Evolutionary conservation across 2,888 invertebrate genomes (phyloP), one percentile per base, ranked within the genome.

Genomic region (Dryococelus australis): DNA sequence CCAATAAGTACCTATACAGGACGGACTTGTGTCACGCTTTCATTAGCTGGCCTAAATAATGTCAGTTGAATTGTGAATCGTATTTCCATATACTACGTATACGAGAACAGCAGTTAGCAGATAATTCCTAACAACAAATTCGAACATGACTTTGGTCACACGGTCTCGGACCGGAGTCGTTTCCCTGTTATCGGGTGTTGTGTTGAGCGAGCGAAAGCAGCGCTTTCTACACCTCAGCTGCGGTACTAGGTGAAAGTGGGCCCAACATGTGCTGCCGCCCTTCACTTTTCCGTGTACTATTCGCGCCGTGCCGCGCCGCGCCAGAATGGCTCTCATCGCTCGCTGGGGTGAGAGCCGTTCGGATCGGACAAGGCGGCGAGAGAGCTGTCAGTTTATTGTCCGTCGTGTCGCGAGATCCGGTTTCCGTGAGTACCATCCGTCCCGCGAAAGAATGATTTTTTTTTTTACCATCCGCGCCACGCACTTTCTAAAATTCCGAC

Each of bases 221-320:
- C 43, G 85, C 85, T 53, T 35, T 26, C 85, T 85, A 85, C 27
- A 8, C 28, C 10, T 2, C 65, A 65, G n/a, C 65, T 65, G 65
- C 65, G 20, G n/a, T 65, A 65, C 65, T 65, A n/a, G 20, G 65
- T n/a, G n/a, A 65, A n/a, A 20, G 65, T 3, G 65, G 24, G n/a
- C 65, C 24, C 13, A 16, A 65, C 65, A 65, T 12, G 65, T 65
- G 65, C 65, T 65, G 65, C 65, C 8, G n/a, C 65, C 65, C 65
- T 65, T 65, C 65, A 65, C 65, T 65, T 65, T 65, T 65, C 65
- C n/a, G 65, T 65, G 65, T 65, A 65, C 65, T 65, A 65, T 65
- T n/a, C 65, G 65, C 65, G 24, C 65, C 8, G 65, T 24, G 24
- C n/a, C 65, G 65, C 65, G n/a, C 16, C 65, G 65, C 65, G 65